Conservation (phyloP, 2,113 vertebrate genomes). For the Rhineura floridana region DNA sequence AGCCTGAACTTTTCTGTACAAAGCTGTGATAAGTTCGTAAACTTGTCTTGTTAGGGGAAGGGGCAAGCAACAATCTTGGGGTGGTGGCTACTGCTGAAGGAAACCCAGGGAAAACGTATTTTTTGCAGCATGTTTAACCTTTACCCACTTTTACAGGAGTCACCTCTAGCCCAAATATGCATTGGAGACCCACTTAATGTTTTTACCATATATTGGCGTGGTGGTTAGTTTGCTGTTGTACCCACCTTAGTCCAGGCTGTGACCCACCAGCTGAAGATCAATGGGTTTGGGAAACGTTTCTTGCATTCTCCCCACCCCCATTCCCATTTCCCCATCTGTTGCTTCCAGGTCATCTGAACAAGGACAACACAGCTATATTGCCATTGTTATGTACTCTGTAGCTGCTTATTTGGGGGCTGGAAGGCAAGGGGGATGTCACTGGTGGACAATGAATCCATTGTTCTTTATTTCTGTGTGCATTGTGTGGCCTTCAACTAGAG, state of each 20-base stretch:
- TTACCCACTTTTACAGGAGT: not conserved
- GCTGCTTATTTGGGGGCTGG: not conserved
- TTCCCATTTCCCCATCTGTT: not conserved
- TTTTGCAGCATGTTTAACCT: not conserved
- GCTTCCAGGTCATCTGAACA: not conserved
- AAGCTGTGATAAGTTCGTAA: not conserved
- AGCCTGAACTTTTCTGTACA: not conserved
- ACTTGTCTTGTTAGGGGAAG: not conserved
- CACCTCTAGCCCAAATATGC: no score
- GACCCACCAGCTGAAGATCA: not conserved
- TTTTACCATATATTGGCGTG: not conserved
- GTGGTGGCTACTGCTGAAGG: not conserved
- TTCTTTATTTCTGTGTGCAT: not conserved
- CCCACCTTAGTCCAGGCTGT: no score
- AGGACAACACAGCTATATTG: not conserved
- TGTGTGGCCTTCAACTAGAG: not conserved
- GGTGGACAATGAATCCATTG: conserved; percentile 1
- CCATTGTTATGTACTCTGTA: not conserved
- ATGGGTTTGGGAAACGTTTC: not conserved
- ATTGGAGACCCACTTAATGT: not conserved
- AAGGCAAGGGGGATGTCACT: not conserved
- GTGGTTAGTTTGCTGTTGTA: not conserved
- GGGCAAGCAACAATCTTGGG: not conserved
- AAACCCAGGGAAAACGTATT: no score
- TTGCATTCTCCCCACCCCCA: not conserved